Conservation (phyloP, 2,888 invertebrate species). For the Chloroclystis v-ata region DNA sequence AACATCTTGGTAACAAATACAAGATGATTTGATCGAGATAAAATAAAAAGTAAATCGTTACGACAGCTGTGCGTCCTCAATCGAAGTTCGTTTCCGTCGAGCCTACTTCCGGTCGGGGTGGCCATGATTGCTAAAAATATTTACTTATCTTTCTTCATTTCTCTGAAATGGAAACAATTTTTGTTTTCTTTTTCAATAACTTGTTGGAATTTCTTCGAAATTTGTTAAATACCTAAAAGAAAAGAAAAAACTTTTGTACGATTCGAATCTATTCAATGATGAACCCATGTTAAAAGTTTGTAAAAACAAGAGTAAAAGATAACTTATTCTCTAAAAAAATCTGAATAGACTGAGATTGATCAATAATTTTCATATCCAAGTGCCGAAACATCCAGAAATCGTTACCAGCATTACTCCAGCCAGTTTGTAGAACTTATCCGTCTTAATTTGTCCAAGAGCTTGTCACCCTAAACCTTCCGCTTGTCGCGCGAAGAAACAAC, state of each 20-base stretch:
- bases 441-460: neutral
- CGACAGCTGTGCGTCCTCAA: conserved; percentile 36
- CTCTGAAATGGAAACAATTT: neutral
- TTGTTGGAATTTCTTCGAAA: too few species aligned
- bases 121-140: conserved; percentile 4
- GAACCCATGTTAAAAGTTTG: too few species aligned
- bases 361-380: too few species aligned
- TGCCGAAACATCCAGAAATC: too few species aligned
- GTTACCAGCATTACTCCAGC: too few species aligned
- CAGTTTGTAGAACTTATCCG: neutral
- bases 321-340: too few species aligned
- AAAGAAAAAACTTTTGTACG: too few species aligned
- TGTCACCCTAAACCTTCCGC: conserved; percentile 18
- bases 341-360: too few species aligned
- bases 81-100: conserved; percentile 38
- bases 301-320: too few species aligned
- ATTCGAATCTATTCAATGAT: too few species aligned
- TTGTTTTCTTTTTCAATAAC: too few species aligned
- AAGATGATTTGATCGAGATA: conserved; percentile 4
- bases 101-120: conserved; percentile 35
- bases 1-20: neutral
- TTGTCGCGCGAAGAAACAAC: conserved; percentile 12
- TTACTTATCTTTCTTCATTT: neutral
- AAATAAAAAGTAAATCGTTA: conserved; percentile 29
- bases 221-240: too few species aligned